Evolutionary conservation across 1,140 invertebrate genomes (phyloP), one percentile per base, ranked within the genome.

Genomic region (Cheumatopsyche charites): DNA sequence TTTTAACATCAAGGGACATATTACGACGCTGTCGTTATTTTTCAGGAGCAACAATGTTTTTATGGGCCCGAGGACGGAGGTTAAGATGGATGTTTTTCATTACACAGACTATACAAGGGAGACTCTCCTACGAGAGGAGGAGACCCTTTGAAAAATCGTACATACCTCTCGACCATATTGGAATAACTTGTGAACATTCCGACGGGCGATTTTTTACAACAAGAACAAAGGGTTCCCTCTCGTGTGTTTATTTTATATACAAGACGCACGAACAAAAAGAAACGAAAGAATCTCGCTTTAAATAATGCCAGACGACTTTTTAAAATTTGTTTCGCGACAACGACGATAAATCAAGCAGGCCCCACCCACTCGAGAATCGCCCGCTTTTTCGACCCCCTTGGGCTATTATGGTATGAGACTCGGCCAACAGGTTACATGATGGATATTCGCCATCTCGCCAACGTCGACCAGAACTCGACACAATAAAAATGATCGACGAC

Each of bases 401-500:
- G 43, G 69, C 67, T 36, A 69, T 75, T 75, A 71, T 69, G 58
- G 67, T 62, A 66, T 71, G 71, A 74, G 65, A 68, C 49, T 69
- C 52, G 19, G 66, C 73, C 70, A 72, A 75, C 73, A 75, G 73
- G 73, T 75, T 75, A 68, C 65, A 70, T 72, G 70, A 75, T 75
- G 62, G 71, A 75, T 75, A 75, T 62, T 58, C 61, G 55, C 73
- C 73, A 74, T 74, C 69, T 74, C 65, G 42, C 15, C 67, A 29
- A 41, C 70, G 73, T 74, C 73, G 58, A 62, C 62, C 43, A 26
- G 62, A 74, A 71, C 62, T 71, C 63, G 52, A 67, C 69, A 74
- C 73, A 71, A 74, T 74, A 74, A 74, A 74, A 74, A 74, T 74
- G 73, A 74, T 74, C 49, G 69, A 74, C 73, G 73, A 71, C 25